Evolutionary conservation across 2,888 invertebrate genomes (phyloP).

Genomic region (Acrobeloides nanus): DNA sequence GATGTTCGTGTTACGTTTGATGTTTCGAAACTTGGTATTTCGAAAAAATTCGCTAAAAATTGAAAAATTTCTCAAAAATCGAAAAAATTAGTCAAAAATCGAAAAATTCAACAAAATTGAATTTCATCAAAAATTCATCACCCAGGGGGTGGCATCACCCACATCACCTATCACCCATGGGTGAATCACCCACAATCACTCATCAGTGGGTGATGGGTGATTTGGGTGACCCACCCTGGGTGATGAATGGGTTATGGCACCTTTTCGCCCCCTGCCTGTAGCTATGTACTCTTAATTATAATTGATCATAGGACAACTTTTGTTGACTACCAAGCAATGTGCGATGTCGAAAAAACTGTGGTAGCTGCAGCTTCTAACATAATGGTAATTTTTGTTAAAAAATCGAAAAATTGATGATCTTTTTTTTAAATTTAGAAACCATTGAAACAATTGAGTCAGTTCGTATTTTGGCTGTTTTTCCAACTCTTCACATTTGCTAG

Average conservation of each 20-base stretch:
- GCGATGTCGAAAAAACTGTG: conserved; percentile 26
- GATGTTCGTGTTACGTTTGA: too few relatives aligned
- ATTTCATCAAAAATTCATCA: too few relatives aligned
- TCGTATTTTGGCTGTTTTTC: conserved; percentile 13
- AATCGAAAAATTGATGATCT: background rate
- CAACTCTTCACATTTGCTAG: conserved; percentile 5
- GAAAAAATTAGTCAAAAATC: too few relatives aligned
- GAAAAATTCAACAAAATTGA: too few relatives aligned
- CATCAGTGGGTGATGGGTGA: too few relatives aligned
- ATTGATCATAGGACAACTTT: conserved; percentile 25
- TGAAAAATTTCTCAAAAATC: too few relatives aligned
- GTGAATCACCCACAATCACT: too few relatives aligned
- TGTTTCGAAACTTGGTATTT: too few relatives aligned
- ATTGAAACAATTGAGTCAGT: background rate
- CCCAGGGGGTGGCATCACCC: background rate
- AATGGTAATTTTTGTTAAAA: conserved; percentile 2
- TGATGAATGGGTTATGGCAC: too few relatives aligned
- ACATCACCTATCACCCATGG: too few relatives aligned
- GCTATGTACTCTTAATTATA: conserved; percentile 5
- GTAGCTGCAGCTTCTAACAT: conserved; percentile 17
- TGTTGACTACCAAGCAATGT: conserved; percentile 45
- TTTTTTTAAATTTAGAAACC: conserved; percentile 8
- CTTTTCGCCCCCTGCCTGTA: background rate
- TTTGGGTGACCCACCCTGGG: too few relatives aligned
- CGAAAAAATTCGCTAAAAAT: too few relatives aligned